Percentiles rank a stretch among this genome's conserved stretches.
Evolutionary conservation across 2,113 vertebrate species (phyloP).

Genomic region (Pelvicachromis taeniatus): DNA sequence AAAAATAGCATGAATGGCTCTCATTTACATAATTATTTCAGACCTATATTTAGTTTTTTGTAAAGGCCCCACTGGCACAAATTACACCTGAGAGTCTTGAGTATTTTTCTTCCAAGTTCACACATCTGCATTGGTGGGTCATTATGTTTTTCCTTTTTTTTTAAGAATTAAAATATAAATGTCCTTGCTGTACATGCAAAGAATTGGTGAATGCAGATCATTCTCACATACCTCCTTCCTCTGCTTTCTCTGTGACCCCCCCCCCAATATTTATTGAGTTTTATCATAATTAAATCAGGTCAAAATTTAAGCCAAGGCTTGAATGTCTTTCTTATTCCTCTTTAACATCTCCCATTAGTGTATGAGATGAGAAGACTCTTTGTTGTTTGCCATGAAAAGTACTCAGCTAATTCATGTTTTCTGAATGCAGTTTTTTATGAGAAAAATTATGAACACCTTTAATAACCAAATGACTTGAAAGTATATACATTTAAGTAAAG

Average conservation of each 20-base stretch:
- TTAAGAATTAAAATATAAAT: background rate
- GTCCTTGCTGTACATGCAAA: background rate
- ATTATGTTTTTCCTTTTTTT: background rate
- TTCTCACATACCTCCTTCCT: background rate
- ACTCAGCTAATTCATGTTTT: background rate
- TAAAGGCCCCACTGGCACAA: background rate
- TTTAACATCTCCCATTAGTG: too few relatives aligned
- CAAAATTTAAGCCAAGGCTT: background rate
- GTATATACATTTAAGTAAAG: background rate
- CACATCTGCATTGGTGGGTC: background rate
- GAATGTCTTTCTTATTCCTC: background rate
- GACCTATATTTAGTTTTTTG: background rate
- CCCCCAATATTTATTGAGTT: background rate
- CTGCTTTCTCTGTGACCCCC: fast-evolving
- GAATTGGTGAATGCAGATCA: background rate
- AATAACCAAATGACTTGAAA: background rate
- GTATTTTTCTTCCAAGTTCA: background rate
- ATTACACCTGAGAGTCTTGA: background rate
- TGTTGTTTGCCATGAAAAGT: background rate
- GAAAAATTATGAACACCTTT: background rate
- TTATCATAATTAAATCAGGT: background rate
- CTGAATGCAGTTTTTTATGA: background rate
- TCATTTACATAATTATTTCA: background rate
- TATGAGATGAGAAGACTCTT: too few relatives aligned
- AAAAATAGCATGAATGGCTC: background rate